Base-by-base conservation (phyloP, 2,113 vertebrate genomes). In the Sula dactylatra region DNA sequence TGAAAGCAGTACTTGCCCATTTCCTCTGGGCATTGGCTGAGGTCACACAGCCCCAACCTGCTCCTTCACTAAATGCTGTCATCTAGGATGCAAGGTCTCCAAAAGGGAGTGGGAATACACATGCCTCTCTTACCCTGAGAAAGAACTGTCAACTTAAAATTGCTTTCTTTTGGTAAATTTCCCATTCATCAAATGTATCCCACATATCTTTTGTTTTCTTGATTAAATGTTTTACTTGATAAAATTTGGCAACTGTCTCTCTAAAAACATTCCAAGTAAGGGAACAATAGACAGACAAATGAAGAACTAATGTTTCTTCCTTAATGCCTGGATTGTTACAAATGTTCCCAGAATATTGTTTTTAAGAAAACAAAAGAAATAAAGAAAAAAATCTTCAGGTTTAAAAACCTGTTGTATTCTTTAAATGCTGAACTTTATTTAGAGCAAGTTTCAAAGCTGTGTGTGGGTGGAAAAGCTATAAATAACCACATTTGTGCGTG, bases 201-300 rank as follows among this genome's bases (percentile, higher is more conserved):
- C 78, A 80, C 62, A 86, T 96, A 97, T 87, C 81, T 94, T 92
- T 72, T 36, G 42, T 93, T 96, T 94, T 86, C 80, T 95, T 17
- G 21, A 94, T 96, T 90, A 96, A 95, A 87, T 84, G 77, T 78
- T 95, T 96, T 81, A 91, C 93, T 90, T 87, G 58, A 86, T 50
- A 97, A 94, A 93, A 91, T 83, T 94, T 94, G 93, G 90, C 93
- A 97, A 86, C 31, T 44, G 44, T 40, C 29, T 87, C 74, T 90
- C 87, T 91, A 89, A 92, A 96, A 97, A 96, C 90, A 90, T 96
- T 96, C 86, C 80, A 97, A 95, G 66, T 61, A 90, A 80, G 82
- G 93, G 62, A 97, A 96, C 94, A 96, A 95, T 93, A 92, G 86
- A 81, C 82, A 90, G 64, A 82, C 81, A 97, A 96, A 97, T 61